Evolutionary conservation across 2,113 vertebrate genomes (phyloP).

Genomic region (Sturnira hondurensis): DNA sequence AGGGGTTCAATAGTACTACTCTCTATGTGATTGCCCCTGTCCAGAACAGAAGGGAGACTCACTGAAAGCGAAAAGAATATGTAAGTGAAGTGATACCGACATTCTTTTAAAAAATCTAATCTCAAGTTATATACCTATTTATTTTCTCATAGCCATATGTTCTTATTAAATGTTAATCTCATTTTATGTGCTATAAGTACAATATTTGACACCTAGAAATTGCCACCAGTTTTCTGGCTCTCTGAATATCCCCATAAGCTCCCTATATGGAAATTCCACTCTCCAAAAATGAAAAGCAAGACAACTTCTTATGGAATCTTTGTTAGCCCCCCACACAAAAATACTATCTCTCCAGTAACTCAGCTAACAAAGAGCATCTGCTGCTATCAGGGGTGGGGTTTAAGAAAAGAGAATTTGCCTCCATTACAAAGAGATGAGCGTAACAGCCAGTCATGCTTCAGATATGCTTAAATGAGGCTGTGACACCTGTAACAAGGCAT

Average conservation of each 20-base stretch:
- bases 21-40: background rate
- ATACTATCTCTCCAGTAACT: background rate
- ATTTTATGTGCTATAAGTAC: background rate
- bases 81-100: background rate
- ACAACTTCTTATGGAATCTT: background rate
- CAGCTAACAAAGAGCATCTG: background rate
- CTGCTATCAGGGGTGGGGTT: background rate
- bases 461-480: background rate
- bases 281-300: background rate
- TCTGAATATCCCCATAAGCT: background rate
- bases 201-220: background rate
- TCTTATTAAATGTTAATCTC: background rate
- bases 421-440: background rate
- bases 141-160: background rate
- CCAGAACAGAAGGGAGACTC: background rate
- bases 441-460: background rate
- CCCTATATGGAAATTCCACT: background rate
- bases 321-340: background rate
- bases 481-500: background rate
- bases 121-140: background rate
- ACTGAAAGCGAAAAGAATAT: background rate
- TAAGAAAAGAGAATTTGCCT: conserved; percentile 3
- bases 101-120: background rate
- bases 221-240: background rate
- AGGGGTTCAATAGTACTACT: background rate